phyloP scores from a whole-genome alignment of 1,140 invertebrate genomes.

The Drosophila aff. region DNA sequence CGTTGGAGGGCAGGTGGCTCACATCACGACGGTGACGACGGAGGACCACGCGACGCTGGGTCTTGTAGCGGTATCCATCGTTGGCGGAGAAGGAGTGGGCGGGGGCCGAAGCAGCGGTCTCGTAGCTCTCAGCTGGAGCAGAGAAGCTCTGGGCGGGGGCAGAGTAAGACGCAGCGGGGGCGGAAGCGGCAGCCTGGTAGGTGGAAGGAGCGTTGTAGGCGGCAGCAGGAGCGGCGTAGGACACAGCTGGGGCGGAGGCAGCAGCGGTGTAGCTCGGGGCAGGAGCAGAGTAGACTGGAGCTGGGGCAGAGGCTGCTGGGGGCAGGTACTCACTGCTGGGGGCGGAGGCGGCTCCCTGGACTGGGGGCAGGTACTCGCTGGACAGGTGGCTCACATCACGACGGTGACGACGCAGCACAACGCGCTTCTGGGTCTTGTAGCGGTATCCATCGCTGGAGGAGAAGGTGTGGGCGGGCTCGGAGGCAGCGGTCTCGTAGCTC shows the following conservation, averaged over 20 bases:
- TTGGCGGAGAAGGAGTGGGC: constrained; percentile 14
- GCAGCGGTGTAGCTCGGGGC: constrained; percentile 26
- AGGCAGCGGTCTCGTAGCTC: constrained; percentile 64
- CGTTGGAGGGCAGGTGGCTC: constrained; percentile 71
- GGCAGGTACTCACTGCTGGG: constrained; percentile 69
- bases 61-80: constrained; percentile 20
- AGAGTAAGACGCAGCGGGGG: constrained; percentile 48
- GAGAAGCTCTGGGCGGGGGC: constrained; percentile 34
- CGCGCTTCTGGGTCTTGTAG: constrained; percentile 60
- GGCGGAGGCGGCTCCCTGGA: constrained; percentile 64
- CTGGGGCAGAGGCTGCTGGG: constrained; percentile 62
- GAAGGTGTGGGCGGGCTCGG: constrained; percentile 65
- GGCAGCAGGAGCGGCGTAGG: constrained; percentile 33
- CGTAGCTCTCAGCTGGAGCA: constrained; percentile 44
- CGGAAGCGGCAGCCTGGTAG: constrained; percentile 56
- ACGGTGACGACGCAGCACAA: constrained; percentile 62
- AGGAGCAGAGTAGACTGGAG: constrained; percentile 40
- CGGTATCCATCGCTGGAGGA: constrained; percentile 68
- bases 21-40: constrained; percentile 76
- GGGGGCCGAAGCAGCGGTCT: constrained; percentile 56
- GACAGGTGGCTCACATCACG: constrained; percentile 74
- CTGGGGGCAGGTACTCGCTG: constrained; percentile 75
- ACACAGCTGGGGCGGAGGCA: constrained; percentile 46
- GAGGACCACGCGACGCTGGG: constrained; percentile 15
- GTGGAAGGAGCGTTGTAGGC: constrained; percentile 36